Evolutionary conservation across 2,888 invertebrate genomes (phyloP), one percentile per base, ranked within the genome.

Genomic region (Raillietiella orientalis): DNA sequence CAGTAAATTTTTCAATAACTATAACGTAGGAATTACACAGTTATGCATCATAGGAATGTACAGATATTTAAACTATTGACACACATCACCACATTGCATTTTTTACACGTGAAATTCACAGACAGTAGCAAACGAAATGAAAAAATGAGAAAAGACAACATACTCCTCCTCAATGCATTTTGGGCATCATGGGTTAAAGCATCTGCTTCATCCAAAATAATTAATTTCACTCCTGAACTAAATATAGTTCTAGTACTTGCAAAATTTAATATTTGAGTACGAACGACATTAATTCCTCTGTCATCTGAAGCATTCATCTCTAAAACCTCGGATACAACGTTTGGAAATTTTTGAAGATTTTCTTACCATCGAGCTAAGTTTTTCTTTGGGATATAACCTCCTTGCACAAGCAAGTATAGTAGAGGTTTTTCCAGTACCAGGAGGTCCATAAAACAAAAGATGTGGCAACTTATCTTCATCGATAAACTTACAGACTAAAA

Each of bases 161-260:
- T 54, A 75, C 74, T 77, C 58, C 84, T 61, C 36, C 87, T 56
- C 2, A 90, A 54, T 15, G 96, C 93, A 58, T 93, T 99, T 45
- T 99, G 96, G 2, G 96, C 96, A 59, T 99, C 96, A 46, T 74
- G 72, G 1, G 93, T 99, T 93, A 96, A 96, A 1, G 90, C 84
- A 56, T 96, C 93, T 1, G 93, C 93, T 55, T 96, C 93, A 56
- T 96, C 93, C 13, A 96, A 52, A 35, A 96, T 87, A 21, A 96
- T 75, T 20, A 96, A 49, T 44, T 96, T 96, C 35, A 77, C 84
- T 1, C 79, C 75, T 24, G 69, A 66, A 48, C 69, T 77, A 42
- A 84, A 87, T 38, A 90, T 74, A 4, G 84, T 82, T 41, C 75
- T 62, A 3, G 90, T 93, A 34, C 84, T 84, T 3, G 93, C 90